Conservation (phyloP, 2,797 vertebrate genomes). For the Bothrops alternatus region DNA sequence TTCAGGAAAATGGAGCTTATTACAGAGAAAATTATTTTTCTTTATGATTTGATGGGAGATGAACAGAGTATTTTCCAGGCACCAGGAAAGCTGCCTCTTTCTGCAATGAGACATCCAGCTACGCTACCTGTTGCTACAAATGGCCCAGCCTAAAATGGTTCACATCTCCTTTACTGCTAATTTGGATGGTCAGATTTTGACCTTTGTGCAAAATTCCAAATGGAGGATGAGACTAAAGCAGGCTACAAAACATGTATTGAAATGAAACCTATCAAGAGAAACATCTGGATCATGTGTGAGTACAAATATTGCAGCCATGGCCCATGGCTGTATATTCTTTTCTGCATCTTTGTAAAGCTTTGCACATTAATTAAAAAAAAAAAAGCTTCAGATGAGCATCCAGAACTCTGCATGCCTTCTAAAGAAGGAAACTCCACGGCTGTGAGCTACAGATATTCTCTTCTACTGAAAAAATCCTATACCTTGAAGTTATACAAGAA, state of each 20-base stretch:
- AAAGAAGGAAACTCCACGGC: background rate
- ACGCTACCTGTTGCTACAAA: constrained; percentile 59
- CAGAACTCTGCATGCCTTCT: background rate
- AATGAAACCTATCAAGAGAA: constrained; percentile 18
- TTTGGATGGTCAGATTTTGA: constrained; percentile 18
- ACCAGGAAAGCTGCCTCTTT: constrained; percentile 40
- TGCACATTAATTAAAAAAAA: background rate
- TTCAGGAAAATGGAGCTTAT: constrained; percentile 70
- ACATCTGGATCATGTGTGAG: constrained; percentile 18
- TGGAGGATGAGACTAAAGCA: constrained; percentile 17
- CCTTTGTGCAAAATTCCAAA: background rate
- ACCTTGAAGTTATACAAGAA: background rate
- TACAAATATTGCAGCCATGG: constrained; percentile 30
- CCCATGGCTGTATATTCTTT: background rate
- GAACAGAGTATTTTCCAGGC: constrained; percentile 46
- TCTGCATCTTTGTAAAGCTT: background rate
- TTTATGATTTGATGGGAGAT: constrained; percentile 53
- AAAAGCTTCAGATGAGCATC: background rate
- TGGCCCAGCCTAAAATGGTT: constrained; percentile 50
- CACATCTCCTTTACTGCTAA: constrained; percentile 24
- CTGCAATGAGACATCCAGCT: constrained; percentile 46
- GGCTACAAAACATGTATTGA: constrained; percentile 6
- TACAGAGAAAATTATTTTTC: constrained; percentile 63
- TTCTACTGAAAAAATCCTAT: background rate
- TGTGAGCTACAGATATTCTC: background rate